phyloP scores from a whole-genome alignment of 2,797 vertebrate species.

The Pithecia hirsuta region DNA sequence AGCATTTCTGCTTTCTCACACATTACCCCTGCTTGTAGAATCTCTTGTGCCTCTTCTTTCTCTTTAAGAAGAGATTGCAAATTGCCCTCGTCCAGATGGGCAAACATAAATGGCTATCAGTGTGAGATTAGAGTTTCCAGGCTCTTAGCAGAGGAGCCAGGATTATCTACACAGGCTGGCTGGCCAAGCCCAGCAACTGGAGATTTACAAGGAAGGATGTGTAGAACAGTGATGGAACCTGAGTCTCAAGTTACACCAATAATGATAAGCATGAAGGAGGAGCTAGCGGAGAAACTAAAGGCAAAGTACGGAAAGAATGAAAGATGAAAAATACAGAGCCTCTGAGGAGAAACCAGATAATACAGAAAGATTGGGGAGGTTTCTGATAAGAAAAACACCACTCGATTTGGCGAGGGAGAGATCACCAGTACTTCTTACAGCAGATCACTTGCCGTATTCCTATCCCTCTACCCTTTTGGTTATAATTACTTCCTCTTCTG shows the following conservation, averaged over 20 bases:
- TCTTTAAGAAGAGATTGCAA: neutral
- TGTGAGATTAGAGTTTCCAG: neutral
- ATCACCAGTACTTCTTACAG: neutral
- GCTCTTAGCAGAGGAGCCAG: neutral
- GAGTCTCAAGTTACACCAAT: neutral
- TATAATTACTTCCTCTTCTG: neutral
- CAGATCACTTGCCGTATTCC: neutral
- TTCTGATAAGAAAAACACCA: neutral
- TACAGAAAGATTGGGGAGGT: neutral
- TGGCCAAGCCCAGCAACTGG: neutral
- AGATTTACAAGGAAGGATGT: neutral
- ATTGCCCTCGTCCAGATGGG: neutral
- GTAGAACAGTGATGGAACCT: neutral
- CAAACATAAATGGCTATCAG: neutral
- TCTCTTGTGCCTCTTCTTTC: neutral
- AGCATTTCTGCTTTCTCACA: neutral
- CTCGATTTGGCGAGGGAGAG: neutral
- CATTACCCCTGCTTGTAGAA: neutral
- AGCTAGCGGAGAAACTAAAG: neutral
- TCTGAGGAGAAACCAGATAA: neutral
- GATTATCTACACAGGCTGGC: neutral
- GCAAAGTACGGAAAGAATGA: neutral
- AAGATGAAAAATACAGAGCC: neutral
- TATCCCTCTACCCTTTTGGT: neutral
- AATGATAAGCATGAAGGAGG: neutral